phyloP scores from a whole-genome alignment of 2,113 vertebrate genomes.

The Pelodiscus sinensis region DNA sequence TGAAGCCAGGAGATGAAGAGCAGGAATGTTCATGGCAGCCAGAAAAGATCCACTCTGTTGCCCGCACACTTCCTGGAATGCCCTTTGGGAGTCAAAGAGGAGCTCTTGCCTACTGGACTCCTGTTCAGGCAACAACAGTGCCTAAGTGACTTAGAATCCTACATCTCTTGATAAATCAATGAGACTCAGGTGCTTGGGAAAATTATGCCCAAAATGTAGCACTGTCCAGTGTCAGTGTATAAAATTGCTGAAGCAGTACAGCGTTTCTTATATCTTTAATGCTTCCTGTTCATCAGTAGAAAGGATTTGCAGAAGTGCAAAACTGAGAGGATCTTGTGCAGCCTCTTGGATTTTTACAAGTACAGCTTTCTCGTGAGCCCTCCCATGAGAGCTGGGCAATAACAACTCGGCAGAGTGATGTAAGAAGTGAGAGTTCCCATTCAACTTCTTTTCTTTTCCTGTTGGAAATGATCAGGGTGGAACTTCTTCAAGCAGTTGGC shows the following conservation, averaged over 20 bases:
- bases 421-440: slow-evolving; percentile 44
- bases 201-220: neutral
- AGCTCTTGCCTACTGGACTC: too few relatives aligned
- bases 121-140: too few relatives aligned
- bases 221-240: neutral
- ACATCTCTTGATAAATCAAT: neutral
- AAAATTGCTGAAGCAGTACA: neutral
- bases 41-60: too few relatives aligned
- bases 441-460: slow-evolving; percentile 54
- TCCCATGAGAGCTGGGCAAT: slow-evolving; percentile 6
- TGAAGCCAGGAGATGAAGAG: too few relatives aligned
- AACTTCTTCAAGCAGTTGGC: slow-evolving; percentile 32
- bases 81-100: too few relatives aligned
- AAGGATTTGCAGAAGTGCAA: neutral
- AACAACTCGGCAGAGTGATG: slow-evolving; percentile 42
- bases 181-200: neutral
- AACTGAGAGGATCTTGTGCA: neutral
- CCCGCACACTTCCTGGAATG: too few relatives aligned
- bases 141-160: neutral
- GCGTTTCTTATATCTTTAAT: neutral
- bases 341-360: neutral
- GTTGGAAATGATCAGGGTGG: slow-evolving; percentile 46
- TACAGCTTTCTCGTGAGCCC: neutral
- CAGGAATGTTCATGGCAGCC: too few relatives aligned
- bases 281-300: slow-evolving; percentile 1